Conservation (phyloP, 1,140 invertebrate species). For the silkworm (Bombyx mori) region DNA sequence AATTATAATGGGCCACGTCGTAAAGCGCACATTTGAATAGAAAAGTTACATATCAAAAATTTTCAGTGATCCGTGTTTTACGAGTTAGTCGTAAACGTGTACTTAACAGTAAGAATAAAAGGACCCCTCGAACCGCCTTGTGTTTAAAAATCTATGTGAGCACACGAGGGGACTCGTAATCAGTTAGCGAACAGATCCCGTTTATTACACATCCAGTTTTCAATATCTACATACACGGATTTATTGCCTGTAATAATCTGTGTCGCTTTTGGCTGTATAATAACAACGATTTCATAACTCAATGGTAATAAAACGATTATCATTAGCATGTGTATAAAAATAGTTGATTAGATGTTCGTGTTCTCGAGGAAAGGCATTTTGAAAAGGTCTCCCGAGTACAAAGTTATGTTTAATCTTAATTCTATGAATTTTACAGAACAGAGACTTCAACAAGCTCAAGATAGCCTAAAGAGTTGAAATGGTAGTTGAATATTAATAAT, state of each 20-base stretch:
- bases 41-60: conserved; percentile 71
- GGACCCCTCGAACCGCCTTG: conserved; percentile 40
- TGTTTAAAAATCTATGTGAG: conserved; percentile 62
- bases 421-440: too few relatives aligned
- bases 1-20: conserved; percentile 63
- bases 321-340: too few relatives aligned
- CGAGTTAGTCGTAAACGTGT: conserved; percentile 67
- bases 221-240: conserved; percentile 13
- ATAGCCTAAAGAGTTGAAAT: too few relatives aligned
- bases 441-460: too few relatives aligned
- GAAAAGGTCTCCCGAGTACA: too few relatives aligned
- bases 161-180: conserved; percentile 50
- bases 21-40: conserved; percentile 69
- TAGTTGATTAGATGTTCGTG: too few relatives aligned
- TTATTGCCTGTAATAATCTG: conserved; percentile 5
- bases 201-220: conserved; percentile 24
- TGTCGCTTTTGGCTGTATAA: not conserved
- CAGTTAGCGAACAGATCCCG: conserved; percentile 33
- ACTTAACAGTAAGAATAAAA: conserved; percentile 65
- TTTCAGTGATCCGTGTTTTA: conserved; percentile 70
- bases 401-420: too few relatives aligned
- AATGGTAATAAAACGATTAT: too few relatives aligned
- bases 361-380: too few relatives aligned
- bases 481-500: too few relatives aligned
- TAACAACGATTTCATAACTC: not conserved